phyloP scores from a whole-genome alignment of 2,888 invertebrate species.

The Corbicula japonica region DNA sequence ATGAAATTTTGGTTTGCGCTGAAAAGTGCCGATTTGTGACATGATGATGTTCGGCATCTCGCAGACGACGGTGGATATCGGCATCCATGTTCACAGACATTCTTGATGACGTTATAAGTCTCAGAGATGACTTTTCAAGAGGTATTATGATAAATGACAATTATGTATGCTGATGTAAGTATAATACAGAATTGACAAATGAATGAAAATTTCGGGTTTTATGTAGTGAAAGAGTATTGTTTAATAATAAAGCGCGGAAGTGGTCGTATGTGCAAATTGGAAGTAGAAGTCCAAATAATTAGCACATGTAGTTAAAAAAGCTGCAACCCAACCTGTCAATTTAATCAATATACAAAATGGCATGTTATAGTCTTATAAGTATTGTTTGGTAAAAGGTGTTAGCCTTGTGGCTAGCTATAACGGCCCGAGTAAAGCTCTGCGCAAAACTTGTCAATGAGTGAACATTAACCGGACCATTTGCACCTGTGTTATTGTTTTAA shows the following conservation, averaged over 20 bases:
- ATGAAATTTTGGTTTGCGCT: conserved; percentile 49
- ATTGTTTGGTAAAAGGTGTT: too few relatives aligned
- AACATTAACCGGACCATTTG: conserved; percentile 3
- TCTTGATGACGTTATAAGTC: too few relatives aligned
- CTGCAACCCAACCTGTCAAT: too few relatives aligned
- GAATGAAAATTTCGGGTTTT: too few relatives aligned
- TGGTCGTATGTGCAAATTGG: neutral
- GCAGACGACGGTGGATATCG: conserved; percentile 25
- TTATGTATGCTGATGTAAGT: too few relatives aligned
- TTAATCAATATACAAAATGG: too few relatives aligned
- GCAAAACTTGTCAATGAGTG: neutral
- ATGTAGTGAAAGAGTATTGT: too few relatives aligned
- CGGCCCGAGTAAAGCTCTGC: neutral
- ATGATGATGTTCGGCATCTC: conserved; percentile 28
- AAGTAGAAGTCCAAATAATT: neutral
- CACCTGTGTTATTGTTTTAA: conserved; percentile 14
- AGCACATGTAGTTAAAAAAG: too few relatives aligned
- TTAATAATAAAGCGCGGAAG: neutral
- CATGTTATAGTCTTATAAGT: too few relatives aligned
- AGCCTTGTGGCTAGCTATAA: conserved; percentile 1
- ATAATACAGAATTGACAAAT: too few relatives aligned
- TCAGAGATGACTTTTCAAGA: too few relatives aligned
- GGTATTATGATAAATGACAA: too few relatives aligned
- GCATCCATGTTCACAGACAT: conserved; percentile 40
- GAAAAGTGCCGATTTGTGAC: conserved; percentile 53